phyloP scores from a whole-genome alignment of 2,888 invertebrate genomes.

The Agonopterix subpropinquella region DNA sequence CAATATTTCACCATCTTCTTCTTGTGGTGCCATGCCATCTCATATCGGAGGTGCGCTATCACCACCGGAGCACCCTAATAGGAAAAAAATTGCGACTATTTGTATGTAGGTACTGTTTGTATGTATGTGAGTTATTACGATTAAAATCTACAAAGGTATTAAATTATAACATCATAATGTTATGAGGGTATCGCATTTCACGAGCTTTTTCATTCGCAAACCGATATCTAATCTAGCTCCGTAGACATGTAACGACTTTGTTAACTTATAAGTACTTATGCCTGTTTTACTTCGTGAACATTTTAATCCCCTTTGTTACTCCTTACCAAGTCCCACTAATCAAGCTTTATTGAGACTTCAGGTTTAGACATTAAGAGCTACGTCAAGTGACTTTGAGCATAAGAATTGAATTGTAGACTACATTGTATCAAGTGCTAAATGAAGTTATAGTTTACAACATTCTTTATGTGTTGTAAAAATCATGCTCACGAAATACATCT shows the following conservation, averaged over 20 bases:
- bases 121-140: too few relatives aligned
- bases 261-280: constrained; percentile 2
- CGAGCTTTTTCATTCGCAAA: background rate
- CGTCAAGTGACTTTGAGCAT: too few relatives aligned
- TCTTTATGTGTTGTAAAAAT: constrained; percentile 26
- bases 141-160: too few relatives aligned
- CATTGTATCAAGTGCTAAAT: constrained; percentile 21
- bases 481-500: constrained; percentile 24
- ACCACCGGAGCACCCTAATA: too few relatives aligned
- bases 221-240: background rate
- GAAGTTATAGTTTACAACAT: constrained; percentile 28
- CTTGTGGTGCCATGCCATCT: too few relatives aligned
- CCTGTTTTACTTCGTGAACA: background rate
- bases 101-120: background rate
- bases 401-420: constrained; percentile 3
- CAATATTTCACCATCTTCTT: too few relatives aligned
- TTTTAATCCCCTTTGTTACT: background rate
- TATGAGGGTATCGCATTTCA: too few relatives aligned
- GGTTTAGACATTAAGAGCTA: too few relatives aligned
- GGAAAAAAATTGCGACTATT: too few relatives aligned
- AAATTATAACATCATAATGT: too few relatives aligned
- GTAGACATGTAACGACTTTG: background rate
- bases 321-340: background rate
- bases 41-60: too few relatives aligned
- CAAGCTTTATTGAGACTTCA: too few relatives aligned